phyloP scores from a whole-genome alignment of 92 coral and sea anemone genomes.

The Hydrozoanthus gracilis region DNA sequence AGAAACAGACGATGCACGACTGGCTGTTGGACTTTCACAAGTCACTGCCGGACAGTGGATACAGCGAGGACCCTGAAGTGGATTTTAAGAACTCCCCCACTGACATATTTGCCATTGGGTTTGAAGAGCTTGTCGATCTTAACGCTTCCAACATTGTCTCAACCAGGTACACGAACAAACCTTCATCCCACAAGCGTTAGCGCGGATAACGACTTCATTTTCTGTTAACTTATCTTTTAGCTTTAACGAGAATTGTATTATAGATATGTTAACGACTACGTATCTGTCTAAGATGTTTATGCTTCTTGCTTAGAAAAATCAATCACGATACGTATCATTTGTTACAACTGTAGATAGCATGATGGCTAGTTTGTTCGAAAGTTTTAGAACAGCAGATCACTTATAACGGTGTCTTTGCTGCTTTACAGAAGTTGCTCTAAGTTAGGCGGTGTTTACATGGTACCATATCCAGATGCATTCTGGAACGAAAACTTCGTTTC shows the following conservation, averaged over 20 bases:
- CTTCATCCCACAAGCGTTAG: not conserved
- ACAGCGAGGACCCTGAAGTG: constrained; percentile 65
- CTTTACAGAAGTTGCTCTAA: no score
- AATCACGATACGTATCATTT: no score
- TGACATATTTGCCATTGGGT: constrained; percentile 98
- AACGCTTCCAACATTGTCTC: constrained; percentile 97
- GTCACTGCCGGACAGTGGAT: constrained; percentile 84
- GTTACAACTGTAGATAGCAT: no score
- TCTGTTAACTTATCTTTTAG: not conserved
- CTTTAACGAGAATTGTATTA: not conserved
- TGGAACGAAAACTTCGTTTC: no score
- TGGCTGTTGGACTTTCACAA: constrained; percentile 96
- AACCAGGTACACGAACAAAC: constrained; percentile 70
- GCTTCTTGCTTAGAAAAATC: no score
- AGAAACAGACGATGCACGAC: constrained; percentile 97
- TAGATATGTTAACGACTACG: no score
- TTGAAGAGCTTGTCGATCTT: constrained; percentile 98
- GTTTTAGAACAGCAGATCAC: no score
- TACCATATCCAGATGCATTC: no score
- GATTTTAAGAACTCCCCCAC: constrained; percentile 79
- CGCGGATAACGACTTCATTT: not conserved
- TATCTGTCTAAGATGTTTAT: no score
- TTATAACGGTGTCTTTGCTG: no score
- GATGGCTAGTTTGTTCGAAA: no score
- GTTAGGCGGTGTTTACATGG: no score